phyloP scores from a whole-genome alignment of 1,140 invertebrate species.

The Heterodera schachtii region DNA sequence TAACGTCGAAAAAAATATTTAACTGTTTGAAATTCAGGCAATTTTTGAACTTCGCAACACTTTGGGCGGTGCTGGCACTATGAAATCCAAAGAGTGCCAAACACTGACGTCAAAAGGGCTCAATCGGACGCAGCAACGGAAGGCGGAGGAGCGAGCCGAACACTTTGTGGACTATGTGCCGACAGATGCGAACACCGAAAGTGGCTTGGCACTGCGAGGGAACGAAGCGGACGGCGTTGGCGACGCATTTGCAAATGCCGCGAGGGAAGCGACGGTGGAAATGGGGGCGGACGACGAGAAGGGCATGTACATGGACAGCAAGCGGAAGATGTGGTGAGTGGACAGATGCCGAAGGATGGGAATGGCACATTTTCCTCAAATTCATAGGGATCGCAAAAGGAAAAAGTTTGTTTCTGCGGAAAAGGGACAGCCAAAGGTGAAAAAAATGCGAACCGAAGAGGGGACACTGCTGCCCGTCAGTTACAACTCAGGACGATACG shows the following conservation, averaged over 20 bases:
- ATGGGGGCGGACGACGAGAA: conserved; percentile 78
- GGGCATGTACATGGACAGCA: conserved; percentile 70
- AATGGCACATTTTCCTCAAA: background rate
- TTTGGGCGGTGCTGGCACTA: conserved; percentile 9
- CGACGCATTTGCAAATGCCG: conserved; percentile 75
- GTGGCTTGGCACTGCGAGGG: conserved; percentile 39
- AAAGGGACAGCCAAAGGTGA: conserved; percentile 66
- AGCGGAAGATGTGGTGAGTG: conserved; percentile 73
- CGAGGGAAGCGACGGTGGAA: conserved; percentile 77
- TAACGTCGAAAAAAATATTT: background rate
- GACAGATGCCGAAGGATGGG: background rate
- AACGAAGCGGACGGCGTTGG: conserved; percentile 12
- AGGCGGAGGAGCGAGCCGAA: conserved; percentile 72
- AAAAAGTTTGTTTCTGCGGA: conserved; percentile 83
- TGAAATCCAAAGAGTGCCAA: conserved; percentile 1
- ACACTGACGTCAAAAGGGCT: background rate
- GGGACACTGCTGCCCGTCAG: conserved; percentile 88
- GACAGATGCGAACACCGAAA: conserved; percentile 81
- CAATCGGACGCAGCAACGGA: conserved; percentile 17
- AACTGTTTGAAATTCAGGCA: conserved; percentile 73
- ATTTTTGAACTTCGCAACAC: conserved; percentile 81
- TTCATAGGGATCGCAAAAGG: conserved; percentile 79
- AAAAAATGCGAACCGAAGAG: conserved; percentile 89
- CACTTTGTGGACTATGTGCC: conserved; percentile 85
- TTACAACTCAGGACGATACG: conserved; percentile 85